Evolutionary conservation across 1,140 invertebrate species (phyloP).

Genomic region (Calephelis nemesis): DNA sequence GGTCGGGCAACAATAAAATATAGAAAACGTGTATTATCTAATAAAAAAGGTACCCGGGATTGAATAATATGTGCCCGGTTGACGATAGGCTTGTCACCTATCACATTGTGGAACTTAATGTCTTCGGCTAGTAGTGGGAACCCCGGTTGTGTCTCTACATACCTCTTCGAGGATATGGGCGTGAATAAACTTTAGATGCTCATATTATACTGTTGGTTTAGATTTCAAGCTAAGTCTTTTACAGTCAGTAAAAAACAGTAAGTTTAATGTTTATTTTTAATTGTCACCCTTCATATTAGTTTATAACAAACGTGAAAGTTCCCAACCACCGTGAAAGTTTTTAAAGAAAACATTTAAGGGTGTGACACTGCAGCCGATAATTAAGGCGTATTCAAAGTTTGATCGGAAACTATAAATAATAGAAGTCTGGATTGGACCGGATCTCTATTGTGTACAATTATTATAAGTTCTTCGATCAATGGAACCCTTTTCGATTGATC

Average conservation of each 20-base stretch:
- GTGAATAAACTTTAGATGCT: too few relatives aligned
- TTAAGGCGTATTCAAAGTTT: slow-evolving; percentile 74
- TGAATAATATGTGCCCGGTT: too few relatives aligned
- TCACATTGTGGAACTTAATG: too few relatives aligned
- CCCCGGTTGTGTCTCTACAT: too few relatives aligned
- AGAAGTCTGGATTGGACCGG: slow-evolving; percentile 68
- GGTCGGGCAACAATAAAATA: too few relatives aligned
- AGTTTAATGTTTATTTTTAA: slow-evolving; percentile 24
- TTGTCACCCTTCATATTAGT: slow-evolving; percentile 38
- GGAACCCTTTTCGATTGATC: slow-evolving; percentile 70
- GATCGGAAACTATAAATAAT: slow-evolving; percentile 78
- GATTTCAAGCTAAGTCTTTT: too few relatives aligned
- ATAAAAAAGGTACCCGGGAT: too few relatives aligned
- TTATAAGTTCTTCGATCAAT: slow-evolving; percentile 59
- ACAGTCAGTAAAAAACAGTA: not conserved
- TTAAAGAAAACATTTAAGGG: slow-evolving; percentile 58
- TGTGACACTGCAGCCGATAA: slow-evolving; percentile 66
- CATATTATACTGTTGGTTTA: too few relatives aligned
- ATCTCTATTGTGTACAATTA: slow-evolving; percentile 72
- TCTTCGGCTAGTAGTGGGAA: too few relatives aligned
- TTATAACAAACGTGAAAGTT: slow-evolving; percentile 54
- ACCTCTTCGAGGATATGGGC: too few relatives aligned
- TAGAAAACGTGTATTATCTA: too few relatives aligned
- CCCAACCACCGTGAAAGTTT: slow-evolving; percentile 55
- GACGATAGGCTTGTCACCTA: too few relatives aligned